Base-by-base conservation (phyloP, 2,113 vertebrate genomes). In the Sitta europaea region DNA sequence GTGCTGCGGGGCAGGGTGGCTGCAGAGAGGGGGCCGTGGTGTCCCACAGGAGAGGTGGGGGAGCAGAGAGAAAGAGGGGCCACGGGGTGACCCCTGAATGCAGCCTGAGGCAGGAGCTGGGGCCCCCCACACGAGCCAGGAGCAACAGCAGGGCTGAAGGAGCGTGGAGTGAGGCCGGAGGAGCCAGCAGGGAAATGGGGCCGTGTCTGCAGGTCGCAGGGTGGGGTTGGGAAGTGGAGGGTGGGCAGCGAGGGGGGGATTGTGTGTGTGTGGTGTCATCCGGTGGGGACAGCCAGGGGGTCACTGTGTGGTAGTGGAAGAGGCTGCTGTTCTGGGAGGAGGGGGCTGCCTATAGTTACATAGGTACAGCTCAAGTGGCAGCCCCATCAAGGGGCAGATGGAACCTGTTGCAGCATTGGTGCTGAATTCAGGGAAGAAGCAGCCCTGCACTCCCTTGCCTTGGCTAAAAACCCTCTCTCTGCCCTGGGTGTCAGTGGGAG, bases 101-200 rank as follows among this genome's bases (percentile, higher is more conserved):
- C 36, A 84, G 50, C 40, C 59, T 54, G 63, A 1, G 12, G 27
- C 31, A 45, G 63, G 43, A 50, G 31, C 25, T n/a, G 65, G 38
- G 50, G 38, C 29, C 51, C 48, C 40, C 43, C 36, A 22, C 51
- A 8, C 6, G 31, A 6, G 33, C 23, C 11, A 7, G 38, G 54
- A 84, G 73, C 20, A 7, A 14, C 24, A 2, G 10, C 2, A 14
- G 65, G 38, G 43, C 1, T 0, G 10, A 45, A 54, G 70, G 66
- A 33, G 79, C 0, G 0, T 11, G 62, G 54, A 80, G 77, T 0
- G 6, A 61, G 62, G 43, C 0, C 0, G 31, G 35, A 35, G 27
- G 55, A 58, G 16, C 0, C 1, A 61, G 59, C 0, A 0, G 66
- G 40, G 20, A 65, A 48, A 62, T 0, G 1, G 72, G 15, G 50